A percentile compares a stretch with the other conserved stretches of the same genome.
Evolutionary conservation across 2,113 vertebrate genomes (phyloP).

Genomic region (Ivindomyrus marchei): DNA sequence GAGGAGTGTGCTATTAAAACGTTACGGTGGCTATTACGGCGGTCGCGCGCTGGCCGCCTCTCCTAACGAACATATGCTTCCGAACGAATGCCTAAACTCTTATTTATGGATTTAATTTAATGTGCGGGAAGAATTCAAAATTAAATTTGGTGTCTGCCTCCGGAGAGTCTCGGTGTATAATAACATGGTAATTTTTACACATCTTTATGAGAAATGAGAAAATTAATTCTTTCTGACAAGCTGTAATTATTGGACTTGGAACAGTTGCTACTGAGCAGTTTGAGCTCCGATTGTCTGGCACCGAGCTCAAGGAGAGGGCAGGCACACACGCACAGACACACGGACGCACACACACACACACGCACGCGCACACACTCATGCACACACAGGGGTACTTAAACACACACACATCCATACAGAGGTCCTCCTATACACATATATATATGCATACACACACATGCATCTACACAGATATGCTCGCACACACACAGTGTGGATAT

Average conservation of each 20-base stretch:
- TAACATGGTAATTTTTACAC: conserved; percentile 99
- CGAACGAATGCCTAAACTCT: conserved; percentile 98
- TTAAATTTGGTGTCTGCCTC: conserved; percentile 99
- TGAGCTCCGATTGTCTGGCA: conserved; percentile 89
- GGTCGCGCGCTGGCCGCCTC: conserved; percentile 75
- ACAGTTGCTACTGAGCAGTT: conserved; percentile 98
- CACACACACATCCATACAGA: neutral
- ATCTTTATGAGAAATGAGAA: conserved; percentile 99
- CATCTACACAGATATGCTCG: neutral
- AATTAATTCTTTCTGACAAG: conserved; percentile 99
- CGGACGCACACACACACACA: neutral
- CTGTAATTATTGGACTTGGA: conserved; percentile 99
- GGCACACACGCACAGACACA: conserved; percentile 40
- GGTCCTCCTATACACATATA: neutral
- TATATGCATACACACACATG: neutral
- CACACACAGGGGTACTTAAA: neutral
- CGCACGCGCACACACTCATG: neutral
- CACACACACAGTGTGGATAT: neutral
- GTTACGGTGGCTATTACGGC: conserved; percentile 97
- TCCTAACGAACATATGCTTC: conserved; percentile 98
- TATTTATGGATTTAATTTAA: conserved; percentile 99
- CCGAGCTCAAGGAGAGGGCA: conserved; percentile 66
- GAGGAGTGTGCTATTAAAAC: conserved; percentile 96
- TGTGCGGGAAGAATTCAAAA: conserved; percentile 99
- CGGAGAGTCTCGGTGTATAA: conserved; percentile 99